Evolutionary conservation across 2,113 vertebrate genomes (phyloP).

Genomic region (Capreolus pygargus): DNA sequence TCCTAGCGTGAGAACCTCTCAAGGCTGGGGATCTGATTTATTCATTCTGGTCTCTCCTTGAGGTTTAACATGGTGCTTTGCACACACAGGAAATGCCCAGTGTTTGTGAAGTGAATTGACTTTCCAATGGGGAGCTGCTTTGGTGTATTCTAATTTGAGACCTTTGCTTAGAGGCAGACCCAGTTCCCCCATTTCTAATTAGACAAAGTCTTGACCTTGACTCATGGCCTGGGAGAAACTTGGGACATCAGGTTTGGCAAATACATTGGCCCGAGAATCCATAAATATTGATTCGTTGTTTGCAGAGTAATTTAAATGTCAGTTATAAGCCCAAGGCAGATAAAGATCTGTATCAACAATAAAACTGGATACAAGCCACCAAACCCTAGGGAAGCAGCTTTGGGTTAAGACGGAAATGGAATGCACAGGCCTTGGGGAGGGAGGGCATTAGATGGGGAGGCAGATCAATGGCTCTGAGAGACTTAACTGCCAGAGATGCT

Average conservation of each 20-base stretch:
- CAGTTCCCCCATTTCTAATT: slow-evolving; percentile 83
- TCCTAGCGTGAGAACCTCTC: not conserved
- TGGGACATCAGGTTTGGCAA: slow-evolving; percentile 83
- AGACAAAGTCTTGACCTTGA: slow-evolving; percentile 92
- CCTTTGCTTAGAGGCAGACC: slow-evolving; percentile 86
- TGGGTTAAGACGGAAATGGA: slow-evolving; percentile 55
- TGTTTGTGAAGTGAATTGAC: not conserved
- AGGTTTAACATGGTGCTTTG: not conserved
- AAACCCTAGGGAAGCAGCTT: slow-evolving; percentile 74
- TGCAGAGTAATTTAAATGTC: slow-evolving; percentile 96
- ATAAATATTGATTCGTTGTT: slow-evolving; percentile 97
- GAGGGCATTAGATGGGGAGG: not conserved
- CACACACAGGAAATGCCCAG: not conserved
- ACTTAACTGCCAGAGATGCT: not conserved
- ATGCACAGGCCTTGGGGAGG: slow-evolving; percentile 1
- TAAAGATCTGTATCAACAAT: slow-evolving; percentile 89
- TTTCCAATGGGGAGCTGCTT: not conserved
- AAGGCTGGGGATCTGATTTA: not conserved
- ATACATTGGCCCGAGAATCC: slow-evolving; percentile 87
- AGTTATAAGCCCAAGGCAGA: slow-evolving; percentile 89
- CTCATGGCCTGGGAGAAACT: slow-evolving; percentile 82
- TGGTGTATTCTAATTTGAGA: slow-evolving; percentile 79
- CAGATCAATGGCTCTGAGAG: slow-evolving; percentile 44
- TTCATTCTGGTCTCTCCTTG: not conserved
- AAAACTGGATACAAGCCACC: slow-evolving; percentile 80